Conservation (phyloP, 2,113 vertebrate genomes). For the Odontesthes bonariensis region DNA sequence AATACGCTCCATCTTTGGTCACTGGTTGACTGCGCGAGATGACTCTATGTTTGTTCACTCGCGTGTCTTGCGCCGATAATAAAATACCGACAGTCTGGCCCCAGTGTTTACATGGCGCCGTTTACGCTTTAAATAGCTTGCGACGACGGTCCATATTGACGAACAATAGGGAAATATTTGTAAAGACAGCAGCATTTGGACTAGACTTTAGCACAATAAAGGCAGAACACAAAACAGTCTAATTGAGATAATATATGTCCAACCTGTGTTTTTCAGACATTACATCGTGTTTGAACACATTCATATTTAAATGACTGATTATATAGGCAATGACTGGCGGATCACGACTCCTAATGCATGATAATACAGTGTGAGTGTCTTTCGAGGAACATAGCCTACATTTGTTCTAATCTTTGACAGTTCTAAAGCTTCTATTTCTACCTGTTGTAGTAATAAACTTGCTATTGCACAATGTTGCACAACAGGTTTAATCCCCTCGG, state of each 20-base stretch:
- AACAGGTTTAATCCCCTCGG: constrained; percentile 42
- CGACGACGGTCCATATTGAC: constrained; percentile 25
- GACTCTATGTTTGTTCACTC: constrained; percentile 48
- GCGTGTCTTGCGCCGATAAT: constrained; percentile 49
- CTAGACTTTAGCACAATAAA: constrained; percentile 75
- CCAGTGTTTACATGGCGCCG: constrained; percentile 43
- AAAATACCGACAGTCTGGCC: constrained; percentile 35
- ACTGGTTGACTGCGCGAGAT: constrained; percentile 34
- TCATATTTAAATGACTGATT: constrained; percentile 60
- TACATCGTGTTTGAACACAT: constrained; percentile 61
- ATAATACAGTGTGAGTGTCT: constrained; percentile 54
- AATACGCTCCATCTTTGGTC: constrained; percentile 79
- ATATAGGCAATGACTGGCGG: constrained; percentile 59
- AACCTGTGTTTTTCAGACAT: constrained; percentile 63
- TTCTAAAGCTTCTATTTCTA: constrained; percentile 53
- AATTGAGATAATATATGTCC: constrained; percentile 62
- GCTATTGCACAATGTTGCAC: constrained; percentile 60
- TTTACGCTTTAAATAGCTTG: constrained; percentile 38
- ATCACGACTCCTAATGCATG: constrained; percentile 69
- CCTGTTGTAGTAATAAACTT: constrained; percentile 53
- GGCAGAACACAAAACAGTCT: constrained; percentile 67
- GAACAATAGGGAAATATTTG: constrained; percentile 22
- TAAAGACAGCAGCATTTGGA: constrained; percentile 57
- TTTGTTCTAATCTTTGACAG: constrained; percentile 51
- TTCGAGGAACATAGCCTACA: constrained; percentile 43